These are phyloP conservation scores for Misgurnus anguillicaudatus DNA, from an alignment of 2,113 vertebrate genomes.

Conservation along the genomic window DNA sequence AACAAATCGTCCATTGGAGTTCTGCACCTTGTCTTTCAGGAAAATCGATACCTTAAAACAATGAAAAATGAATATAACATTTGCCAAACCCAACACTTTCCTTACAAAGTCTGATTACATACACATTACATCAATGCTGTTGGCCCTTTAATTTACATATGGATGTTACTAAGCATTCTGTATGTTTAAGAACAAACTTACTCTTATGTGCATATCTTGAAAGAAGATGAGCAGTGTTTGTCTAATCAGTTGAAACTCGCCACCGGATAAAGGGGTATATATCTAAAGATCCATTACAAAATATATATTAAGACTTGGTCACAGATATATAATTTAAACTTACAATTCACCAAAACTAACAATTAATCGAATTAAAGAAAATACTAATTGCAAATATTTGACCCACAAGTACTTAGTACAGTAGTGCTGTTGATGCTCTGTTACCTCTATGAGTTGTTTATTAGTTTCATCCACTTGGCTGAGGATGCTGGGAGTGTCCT, in stretches of 20 bases:
- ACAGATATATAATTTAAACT: too few relatives aligned
- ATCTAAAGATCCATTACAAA: slow-evolving; percentile 69
- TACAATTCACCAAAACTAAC: neutral
- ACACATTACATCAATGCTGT: neutral
- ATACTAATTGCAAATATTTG: too few relatives aligned
- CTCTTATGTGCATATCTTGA: slow-evolving; percentile 98
- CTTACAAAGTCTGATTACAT: too few relatives aligned
- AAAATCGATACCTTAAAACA: slow-evolving; percentile 92
- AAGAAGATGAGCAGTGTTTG: slow-evolving; percentile 96
- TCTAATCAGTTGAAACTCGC: slow-evolving; percentile 94
- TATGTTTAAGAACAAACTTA: slow-evolving; percentile 69
- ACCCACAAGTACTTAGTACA: too few relatives aligned
- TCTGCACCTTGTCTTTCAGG: slow-evolving; percentile 97
- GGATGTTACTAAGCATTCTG: neutral
- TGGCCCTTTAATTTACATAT: neutral
- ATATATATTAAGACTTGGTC: neutral
- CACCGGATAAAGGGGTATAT: slow-evolving; percentile 76
- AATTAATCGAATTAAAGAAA: neutral
- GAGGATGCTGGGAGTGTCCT: slow-evolving; percentile 83
- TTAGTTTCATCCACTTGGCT: slow-evolving; percentile 91
- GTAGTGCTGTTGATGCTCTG: neutral
- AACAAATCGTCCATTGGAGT: slow-evolving; percentile 93
- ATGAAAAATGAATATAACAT: neutral
- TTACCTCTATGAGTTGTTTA: slow-evolving; percentile 85
- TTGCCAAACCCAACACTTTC: neutral